Conservation (phyloP, 1,140 invertebrate genomes). For the Lepidurus arcticus region DNA sequence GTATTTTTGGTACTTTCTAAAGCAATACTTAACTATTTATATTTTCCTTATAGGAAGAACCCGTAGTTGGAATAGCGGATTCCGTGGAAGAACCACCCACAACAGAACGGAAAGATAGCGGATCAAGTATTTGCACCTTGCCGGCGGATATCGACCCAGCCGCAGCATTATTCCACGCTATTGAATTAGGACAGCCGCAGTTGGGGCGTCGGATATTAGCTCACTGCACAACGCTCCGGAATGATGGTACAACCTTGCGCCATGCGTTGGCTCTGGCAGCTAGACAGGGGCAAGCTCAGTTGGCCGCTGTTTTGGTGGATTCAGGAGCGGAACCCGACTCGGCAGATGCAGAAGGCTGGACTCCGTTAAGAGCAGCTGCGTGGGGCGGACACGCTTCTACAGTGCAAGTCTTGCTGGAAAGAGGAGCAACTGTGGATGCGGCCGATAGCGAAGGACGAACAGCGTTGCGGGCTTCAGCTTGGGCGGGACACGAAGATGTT, state of each 20-base stretch:
- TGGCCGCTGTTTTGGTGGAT: constrained; percentile 52
- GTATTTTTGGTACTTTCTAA: too few relatives aligned
- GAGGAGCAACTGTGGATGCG: constrained; percentile 72
- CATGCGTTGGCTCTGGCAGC: constrained; percentile 31
- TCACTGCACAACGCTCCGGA: not conserved
- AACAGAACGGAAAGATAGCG: not conserved
- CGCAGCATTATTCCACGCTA: constrained; percentile 28
- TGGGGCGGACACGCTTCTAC: constrained; percentile 79
- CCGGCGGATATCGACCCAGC: constrained; percentile 41
- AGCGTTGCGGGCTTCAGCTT: constrained; percentile 78
- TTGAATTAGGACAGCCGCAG: constrained; percentile 25
- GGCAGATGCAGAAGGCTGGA: constrained; percentile 49
- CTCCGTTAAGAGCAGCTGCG: constrained; percentile 51
- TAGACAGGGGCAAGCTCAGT: constrained; percentile 30
- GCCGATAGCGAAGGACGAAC: constrained; percentile 81
- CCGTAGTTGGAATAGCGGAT: not conserved
- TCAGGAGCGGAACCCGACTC: constrained; percentile 56
- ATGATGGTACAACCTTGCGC: constrained; percentile 4
- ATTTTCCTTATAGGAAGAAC: not conserved
- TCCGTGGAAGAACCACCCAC: not conserved
- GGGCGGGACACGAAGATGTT: constrained; percentile 83
- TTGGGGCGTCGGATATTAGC: constrained; percentile 8
- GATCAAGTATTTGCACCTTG: constrained; percentile 49
- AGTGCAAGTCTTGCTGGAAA: constrained; percentile 62
- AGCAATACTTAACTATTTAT: not conserved